Evolutionary conservation across 23 tunicate genomes (phyloP).

Genomic region (Trididemnum nubilum): DNA sequence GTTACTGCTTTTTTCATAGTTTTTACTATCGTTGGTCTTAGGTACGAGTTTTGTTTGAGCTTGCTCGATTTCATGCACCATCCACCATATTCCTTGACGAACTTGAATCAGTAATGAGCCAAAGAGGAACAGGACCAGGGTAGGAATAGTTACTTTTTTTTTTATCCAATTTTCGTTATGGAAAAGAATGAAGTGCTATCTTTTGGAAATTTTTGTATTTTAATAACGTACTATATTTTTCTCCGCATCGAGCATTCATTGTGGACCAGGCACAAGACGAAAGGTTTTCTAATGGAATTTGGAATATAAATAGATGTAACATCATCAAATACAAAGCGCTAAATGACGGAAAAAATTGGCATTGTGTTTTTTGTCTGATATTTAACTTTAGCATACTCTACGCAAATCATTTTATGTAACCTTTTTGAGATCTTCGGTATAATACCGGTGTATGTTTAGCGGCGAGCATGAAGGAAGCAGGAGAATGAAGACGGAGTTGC

Average conservation of each 20-base stretch:
- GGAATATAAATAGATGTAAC: no score
- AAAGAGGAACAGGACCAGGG: constrained; percentile 95
- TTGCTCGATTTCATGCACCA: constrained; percentile 95
- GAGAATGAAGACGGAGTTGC: constrained; percentile 92
- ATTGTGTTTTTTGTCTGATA: no score
- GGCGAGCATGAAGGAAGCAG: constrained; percentile 98
- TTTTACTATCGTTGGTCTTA: neutral
- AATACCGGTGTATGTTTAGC: no score
- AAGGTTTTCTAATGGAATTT: no score
- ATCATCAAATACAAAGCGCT: no score
- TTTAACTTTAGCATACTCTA: no score
- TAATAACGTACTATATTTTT: neutral
- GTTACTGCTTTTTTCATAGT: no score
- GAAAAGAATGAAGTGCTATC: neutral
- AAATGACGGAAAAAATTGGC: no score
- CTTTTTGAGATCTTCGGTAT: no score
- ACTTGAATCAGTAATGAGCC: constrained; percentile 94
- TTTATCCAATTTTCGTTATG: neutral
- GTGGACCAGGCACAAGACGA: no score
- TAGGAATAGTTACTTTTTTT: constrained; percentile 7
- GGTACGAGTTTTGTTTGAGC: constrained; percentile 93
- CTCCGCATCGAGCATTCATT: neutral
- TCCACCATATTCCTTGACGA: constrained; percentile 96
- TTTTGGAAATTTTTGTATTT: neutral
- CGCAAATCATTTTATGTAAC: no score